Conservation (phyloP, 2,888 invertebrate genomes). For the Petrolisthes cinctipes region DNA sequence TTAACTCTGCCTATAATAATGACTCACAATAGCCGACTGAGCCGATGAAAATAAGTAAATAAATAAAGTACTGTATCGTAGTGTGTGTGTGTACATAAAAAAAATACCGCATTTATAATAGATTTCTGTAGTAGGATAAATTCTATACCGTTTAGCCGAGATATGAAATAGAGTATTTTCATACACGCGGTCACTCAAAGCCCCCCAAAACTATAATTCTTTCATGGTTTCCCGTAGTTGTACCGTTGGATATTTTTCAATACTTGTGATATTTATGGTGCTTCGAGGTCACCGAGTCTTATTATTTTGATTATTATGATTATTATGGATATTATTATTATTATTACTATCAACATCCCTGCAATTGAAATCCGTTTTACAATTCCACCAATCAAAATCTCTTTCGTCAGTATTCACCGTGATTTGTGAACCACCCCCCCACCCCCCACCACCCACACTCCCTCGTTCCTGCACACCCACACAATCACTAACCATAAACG, state of each 20-base stretch:
- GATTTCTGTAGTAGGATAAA: slow-evolving; percentile 45
- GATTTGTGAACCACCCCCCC: slow-evolving; percentile 6
- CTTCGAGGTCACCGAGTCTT: slow-evolving; percentile 43
- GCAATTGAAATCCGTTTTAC: slow-evolving; percentile 15
- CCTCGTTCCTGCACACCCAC: too few species aligned
- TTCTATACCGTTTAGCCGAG: slow-evolving; percentile 44
- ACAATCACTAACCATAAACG: too few species aligned
- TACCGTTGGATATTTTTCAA: slow-evolving; percentile 55
- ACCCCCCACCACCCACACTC: neutral
- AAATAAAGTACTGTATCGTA: too few species aligned
- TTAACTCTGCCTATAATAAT: too few species aligned
- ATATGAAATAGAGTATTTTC: slow-evolving; percentile 52
- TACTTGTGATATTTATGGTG: slow-evolving; percentile 58
- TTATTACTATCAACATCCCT: neutral
- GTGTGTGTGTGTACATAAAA: too few species aligned
- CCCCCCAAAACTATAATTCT: slow-evolving; percentile 34
- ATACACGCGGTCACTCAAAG: slow-evolving; percentile 49
- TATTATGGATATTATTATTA: neutral
- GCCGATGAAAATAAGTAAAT: too few species aligned
- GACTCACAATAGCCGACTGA: too few species aligned
- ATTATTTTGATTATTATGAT: neutral
- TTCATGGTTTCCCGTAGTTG: slow-evolving; percentile 38
- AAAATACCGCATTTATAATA: slow-evolving; percentile 30
- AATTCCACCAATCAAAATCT: slow-evolving; percentile 39
- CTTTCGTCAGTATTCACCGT: slow-evolving; percentile 31